These are phyloP conservation scores for Oncorhynchus masou DNA, from an alignment of 2,113 vertebrate species.

Conservation along the genomic window DNA sequence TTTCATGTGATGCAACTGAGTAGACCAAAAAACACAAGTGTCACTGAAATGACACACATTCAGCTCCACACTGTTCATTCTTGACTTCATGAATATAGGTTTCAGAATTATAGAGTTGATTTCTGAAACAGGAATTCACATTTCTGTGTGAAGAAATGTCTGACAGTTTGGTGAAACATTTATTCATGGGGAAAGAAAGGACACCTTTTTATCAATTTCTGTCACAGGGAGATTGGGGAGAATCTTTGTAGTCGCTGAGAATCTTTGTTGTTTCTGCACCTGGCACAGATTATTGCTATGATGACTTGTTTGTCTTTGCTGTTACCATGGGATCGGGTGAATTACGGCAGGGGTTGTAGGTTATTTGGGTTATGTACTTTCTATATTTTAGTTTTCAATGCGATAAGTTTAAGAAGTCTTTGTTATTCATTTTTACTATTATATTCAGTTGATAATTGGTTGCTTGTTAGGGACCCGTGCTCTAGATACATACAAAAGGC, in stretches of 20 bases:
- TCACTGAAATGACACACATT: no score
- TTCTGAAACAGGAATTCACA: slow-evolving; percentile 3
- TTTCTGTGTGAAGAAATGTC: background rate
- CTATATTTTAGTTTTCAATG: no score
- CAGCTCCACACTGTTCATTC: background rate
- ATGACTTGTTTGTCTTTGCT: background rate
- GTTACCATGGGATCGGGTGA: no score
- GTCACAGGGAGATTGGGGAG: background rate
- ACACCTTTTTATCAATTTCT: background rate
- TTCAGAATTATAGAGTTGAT: background rate
- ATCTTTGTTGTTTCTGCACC: slow-evolving; percentile 9
- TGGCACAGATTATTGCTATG: background rate
- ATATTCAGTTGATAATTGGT: no score
- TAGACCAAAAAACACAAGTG: background rate
- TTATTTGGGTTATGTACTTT: no score
- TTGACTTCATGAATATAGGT: background rate
- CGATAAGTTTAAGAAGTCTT: no score
- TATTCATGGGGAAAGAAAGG: background rate
- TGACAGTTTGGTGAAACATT: background rate
- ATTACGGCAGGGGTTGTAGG: no score
- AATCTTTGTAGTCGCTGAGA: background rate
- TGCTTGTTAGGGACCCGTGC: no score
- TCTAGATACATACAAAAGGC: no score
- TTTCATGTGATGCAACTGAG: background rate
- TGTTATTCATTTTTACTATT: no score